Conservation (phyloP, 2,888 invertebrate species). For the Campopleginae sp. region DNA sequence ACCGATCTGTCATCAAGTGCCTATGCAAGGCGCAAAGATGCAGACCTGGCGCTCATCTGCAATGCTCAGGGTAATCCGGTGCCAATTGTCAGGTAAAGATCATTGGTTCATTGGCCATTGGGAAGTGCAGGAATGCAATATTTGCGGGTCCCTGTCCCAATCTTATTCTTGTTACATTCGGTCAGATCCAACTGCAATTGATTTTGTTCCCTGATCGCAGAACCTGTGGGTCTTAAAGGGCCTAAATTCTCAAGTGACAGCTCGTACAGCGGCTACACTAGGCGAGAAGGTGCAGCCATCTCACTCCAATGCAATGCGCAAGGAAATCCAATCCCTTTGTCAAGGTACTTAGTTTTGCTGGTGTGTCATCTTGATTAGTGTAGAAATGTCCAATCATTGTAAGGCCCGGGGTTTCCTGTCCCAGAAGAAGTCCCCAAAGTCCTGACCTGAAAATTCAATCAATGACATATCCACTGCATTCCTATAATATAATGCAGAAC, state of each 20-base stretch:
- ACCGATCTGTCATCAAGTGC: constrained; percentile 73
- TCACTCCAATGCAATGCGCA: constrained; percentile 85
- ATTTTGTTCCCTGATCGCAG: constrained; percentile 79
- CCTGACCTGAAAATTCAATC: neutral
- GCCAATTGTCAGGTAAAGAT: constrained; percentile 79
- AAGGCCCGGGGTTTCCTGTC: constrained; percentile 40
- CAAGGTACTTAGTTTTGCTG: constrained; percentile 82
- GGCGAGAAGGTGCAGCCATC: constrained; percentile 58
- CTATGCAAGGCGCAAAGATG: constrained; percentile 55
- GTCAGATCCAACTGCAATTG: constrained; percentile 79
- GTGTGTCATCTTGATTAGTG: constrained; percentile 68
- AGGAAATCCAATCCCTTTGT: constrained; percentile 86
- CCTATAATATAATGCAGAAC: constrained; percentile 81
- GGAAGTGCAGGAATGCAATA: neutral
- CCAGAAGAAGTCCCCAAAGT: constrained; percentile 21
- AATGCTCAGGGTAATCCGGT: constrained; percentile 87
- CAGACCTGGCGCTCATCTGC: constrained; percentile 80
- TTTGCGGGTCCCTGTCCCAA: constrained; percentile 56
- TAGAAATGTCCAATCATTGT: neutral
- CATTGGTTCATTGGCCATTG: neutral
- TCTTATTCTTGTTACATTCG: constrained; percentile 52
- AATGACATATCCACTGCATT: neutral
- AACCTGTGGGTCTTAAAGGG: constrained; percentile 87
- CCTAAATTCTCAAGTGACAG: constrained; percentile 82
- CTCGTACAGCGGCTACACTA: constrained; percentile 67